Percentiles rank a stretch among this genome's conserved stretches.
phyloP scores from a whole-genome alignment of 2,113 vertebrate species.

The Struthidea cinerea region DNA sequence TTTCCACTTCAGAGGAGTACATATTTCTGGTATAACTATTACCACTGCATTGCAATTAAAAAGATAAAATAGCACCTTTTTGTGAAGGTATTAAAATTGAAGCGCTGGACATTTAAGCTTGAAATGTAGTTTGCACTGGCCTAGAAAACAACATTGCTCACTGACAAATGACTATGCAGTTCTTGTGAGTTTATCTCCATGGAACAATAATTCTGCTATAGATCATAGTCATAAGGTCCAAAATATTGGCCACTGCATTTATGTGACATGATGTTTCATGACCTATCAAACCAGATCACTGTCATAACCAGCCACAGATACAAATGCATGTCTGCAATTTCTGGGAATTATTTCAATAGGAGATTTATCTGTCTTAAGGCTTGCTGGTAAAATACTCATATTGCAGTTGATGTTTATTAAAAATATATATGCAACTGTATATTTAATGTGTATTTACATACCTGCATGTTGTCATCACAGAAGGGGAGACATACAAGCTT shows the following conservation, averaged over 20 bases:
- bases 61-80: slow-evolving; percentile 21
- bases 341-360: background rate
- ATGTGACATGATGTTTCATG: slow-evolving; percentile 38
- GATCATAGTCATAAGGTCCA: slow-evolving; percentile 51
- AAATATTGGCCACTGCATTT: slow-evolving; percentile 31
- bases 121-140: slow-evolving; percentile 33
- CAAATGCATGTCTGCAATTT: background rate
- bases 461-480: background rate
- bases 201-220: slow-evolving; percentile 61
- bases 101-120: slow-evolving; percentile 41
- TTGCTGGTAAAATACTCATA: background rate
- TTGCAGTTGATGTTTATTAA: background rate
- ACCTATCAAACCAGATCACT: background rate
- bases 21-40: slow-evolving; percentile 47
- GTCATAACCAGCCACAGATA: background rate
- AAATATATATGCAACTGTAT: background rate
- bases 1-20: slow-evolving; percentile 56
- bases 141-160: slow-evolving; percentile 55
- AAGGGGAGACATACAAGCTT: background rate
- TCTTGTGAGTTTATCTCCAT: slow-evolving; percentile 44
- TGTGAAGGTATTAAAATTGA: slow-evolving; percentile 54
- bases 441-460: background rate
- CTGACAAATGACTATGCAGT: slow-evolving; percentile 66
- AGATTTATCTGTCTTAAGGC: background rate
- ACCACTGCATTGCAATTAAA: slow-evolving; percentile 49